Percentiles rank a stretch among this genome's conserved stretches.
These are phyloP conservation scores for Syngnathus scovelli DNA, from an alignment of 2,113 vertebrate genomes.

Conservation along the genomic window DNA sequence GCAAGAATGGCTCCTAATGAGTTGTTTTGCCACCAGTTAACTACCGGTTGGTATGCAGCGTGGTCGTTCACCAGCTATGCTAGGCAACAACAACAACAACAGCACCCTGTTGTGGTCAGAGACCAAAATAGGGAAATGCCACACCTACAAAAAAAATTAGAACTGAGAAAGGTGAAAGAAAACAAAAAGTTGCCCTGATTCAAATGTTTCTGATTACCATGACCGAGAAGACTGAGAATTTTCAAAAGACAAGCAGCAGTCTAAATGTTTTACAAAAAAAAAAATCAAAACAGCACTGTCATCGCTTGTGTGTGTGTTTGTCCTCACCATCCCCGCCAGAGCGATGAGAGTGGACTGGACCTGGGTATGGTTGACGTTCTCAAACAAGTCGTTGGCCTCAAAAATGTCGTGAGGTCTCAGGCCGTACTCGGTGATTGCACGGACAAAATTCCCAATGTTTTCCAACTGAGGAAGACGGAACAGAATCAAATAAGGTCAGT, in stretches of 20 bases:
- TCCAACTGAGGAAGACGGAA: slow-evolving; percentile 74
- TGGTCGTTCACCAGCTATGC: background rate
- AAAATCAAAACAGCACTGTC: background rate
- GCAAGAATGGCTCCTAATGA: background rate
- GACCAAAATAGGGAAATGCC: background rate
- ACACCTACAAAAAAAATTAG: background rate
- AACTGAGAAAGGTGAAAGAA: background rate
- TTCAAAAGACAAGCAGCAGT: background rate
- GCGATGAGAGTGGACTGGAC: slow-evolving; percentile 83
- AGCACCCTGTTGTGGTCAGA: background rate
- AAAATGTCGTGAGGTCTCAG: slow-evolving; percentile 86
- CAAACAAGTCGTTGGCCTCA: slow-evolving; percentile 93
- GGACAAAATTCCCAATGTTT: slow-evolving; percentile 90
- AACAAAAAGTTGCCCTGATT: background rate
- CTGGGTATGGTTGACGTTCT: slow-evolving; percentile 90
- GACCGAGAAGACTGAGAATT: background rate
- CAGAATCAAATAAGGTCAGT: background rate
- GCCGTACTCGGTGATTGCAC: slow-evolving; percentile 84
- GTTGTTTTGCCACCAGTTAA: background rate
- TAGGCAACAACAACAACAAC: background rate
- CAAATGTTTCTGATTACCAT: background rate
- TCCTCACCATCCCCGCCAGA: slow-evolving; percentile 85
- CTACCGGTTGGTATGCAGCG: background rate
- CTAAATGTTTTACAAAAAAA: background rate
- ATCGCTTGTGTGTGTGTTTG: background rate